Conservation (phyloP, 2,113 vertebrate species). For the Numida meleagris region DNA sequence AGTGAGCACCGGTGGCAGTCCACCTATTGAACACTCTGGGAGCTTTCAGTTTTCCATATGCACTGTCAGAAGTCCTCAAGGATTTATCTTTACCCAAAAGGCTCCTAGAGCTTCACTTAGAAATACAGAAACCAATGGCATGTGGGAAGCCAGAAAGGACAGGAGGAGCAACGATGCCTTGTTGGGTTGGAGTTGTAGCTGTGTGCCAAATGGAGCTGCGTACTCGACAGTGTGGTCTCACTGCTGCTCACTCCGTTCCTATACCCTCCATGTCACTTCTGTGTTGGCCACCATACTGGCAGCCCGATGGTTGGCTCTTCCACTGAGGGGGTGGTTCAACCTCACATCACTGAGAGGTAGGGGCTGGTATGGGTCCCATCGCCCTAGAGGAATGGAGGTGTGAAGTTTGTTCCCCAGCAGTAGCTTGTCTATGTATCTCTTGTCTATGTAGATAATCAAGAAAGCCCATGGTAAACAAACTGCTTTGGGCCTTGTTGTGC, state of each 20-base stretch:
- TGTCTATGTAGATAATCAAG: background rate
- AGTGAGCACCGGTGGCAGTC: background rate
- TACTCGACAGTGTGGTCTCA: background rate
- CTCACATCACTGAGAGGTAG: rapidly evolving
- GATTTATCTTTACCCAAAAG: background rate
- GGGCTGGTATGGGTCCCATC: background rate
- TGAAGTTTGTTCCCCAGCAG: background rate
- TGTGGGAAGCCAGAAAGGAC: background rate
- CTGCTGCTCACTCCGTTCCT: rapidly evolving
- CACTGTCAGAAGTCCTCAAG: background rate
- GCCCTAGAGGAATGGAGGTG: background rate
- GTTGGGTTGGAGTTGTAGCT: background rate
- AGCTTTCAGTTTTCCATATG: background rate
- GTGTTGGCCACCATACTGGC: background rate
- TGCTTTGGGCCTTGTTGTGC: background rate
- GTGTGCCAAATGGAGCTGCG: background rate
- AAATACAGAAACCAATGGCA: background rate
- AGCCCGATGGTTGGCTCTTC: background rate
- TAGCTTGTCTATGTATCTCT: background rate
- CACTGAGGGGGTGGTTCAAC: background rate
- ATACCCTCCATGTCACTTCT: rapidly evolving
- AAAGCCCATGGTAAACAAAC: background rate
- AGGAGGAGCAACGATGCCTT: background rate
- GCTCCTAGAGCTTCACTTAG: background rate
- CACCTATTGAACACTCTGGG: background rate